phyloP scores from a whole-genome alignment of 2,797 vertebrate species.

The Triplophysa yarkandensis region DNA sequence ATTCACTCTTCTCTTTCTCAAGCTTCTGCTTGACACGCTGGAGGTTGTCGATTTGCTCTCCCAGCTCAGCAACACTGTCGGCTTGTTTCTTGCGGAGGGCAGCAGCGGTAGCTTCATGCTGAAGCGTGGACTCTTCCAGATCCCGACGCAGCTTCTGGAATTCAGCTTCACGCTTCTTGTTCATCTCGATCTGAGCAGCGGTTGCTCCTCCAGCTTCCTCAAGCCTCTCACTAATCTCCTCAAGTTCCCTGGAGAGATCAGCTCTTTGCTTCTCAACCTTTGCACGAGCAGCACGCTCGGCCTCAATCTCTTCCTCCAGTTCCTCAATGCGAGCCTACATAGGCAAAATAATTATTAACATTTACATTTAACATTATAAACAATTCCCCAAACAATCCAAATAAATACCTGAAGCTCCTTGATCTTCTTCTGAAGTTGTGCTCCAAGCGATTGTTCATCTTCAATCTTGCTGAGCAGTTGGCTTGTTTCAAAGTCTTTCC shows the following conservation, averaged over 20 bases:
- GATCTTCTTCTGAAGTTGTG: conserved; percentile 89
- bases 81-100: conserved; percentile 85
- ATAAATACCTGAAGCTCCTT: conserved; percentile 85
- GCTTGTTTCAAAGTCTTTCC: conserved; percentile 88
- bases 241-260: conserved; percentile 84
- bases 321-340: conserved; percentile 84
- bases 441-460: conserved; percentile 81
- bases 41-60: conserved; percentile 88
- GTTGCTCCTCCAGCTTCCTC: conserved; percentile 87
- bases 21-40: conserved; percentile 89
- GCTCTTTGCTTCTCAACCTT: conserved; percentile 83
- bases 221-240: conserved; percentile 86
- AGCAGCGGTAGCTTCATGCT: conserved; percentile 83
- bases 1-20: conserved; percentile 87
- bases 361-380: not conserved
- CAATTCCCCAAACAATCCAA: not conserved
- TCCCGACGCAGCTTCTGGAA: conserved; percentile 86
- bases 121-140: conserved; percentile 86
- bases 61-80: conserved; percentile 83
- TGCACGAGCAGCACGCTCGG: conserved; percentile 76
- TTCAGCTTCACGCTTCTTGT: conserved; percentile 87
- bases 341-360: not conserved
- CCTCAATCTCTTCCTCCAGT: conserved; percentile 87
- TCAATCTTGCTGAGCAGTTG: conserved; percentile 85
- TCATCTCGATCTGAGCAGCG: conserved; percentile 81